Evolutionary conservation across 2,888 invertebrate species (phyloP).

Genomic region (Camponotus fellah): DNA sequence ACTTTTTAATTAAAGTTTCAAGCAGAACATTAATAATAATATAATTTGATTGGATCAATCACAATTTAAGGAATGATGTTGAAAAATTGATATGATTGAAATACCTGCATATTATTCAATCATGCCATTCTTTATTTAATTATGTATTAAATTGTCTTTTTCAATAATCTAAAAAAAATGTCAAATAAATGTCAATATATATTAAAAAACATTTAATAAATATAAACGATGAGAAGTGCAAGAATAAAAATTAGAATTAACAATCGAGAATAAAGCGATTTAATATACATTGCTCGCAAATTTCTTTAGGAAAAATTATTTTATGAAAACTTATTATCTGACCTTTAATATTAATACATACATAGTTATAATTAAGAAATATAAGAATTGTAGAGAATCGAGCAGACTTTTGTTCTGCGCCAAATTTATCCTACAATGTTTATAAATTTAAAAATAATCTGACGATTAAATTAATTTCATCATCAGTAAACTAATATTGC

Average conservation of each 20-base stretch:
- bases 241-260: background rate
- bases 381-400: conserved; percentile 4
- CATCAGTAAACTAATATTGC: background rate
- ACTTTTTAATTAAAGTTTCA: background rate
- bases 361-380: conserved; percentile 12
- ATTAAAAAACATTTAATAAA: background rate
- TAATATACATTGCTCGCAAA: conserved; percentile 8
- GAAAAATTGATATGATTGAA: background rate
- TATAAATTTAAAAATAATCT: conserved; percentile 8
- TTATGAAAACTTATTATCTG: conserved; percentile 15
- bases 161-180: background rate
- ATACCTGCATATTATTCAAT: background rate
- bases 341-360: conserved; percentile 23
- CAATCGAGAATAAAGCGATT: background rate
- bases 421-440: background rate
- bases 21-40: background rate
- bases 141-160: background rate
- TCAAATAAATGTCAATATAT: background rate
- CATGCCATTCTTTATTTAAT: background rate
- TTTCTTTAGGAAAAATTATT: conserved; percentile 11
- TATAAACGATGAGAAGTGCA: background rate
- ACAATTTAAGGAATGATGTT: background rate
- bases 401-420: background rate
- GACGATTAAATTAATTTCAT: background rate
- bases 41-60: background rate